Conservation (phyloP, 2,888 invertebrate genomes). For the Hydrotaea cyrtoneurina region DNA sequence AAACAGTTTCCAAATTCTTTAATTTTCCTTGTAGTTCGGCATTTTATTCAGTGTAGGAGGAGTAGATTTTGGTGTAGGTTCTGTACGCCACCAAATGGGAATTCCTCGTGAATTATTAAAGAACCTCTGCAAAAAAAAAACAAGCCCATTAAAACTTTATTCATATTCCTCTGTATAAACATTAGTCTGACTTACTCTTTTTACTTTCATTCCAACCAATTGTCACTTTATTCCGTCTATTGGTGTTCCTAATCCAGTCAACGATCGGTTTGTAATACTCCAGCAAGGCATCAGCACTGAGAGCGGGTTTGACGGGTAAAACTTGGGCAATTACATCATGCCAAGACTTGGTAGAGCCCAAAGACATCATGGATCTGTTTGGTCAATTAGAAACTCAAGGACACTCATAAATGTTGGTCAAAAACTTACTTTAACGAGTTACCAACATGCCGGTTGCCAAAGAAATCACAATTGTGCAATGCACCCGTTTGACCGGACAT, state of each 20-base stretch:
- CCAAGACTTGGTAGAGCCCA: conserved; percentile 89
- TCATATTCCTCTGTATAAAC: not conserved
- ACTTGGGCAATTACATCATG: conserved; percentile 87
- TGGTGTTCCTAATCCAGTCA: conserved; percentile 74
- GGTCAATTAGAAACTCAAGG: not conserved
- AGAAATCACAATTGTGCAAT: conserved; percentile 92
- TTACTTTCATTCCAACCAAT: conserved; percentile 77
- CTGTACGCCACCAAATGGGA: no score
- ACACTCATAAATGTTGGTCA: not conserved
- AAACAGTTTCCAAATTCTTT: no score
- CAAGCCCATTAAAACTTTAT: not conserved
- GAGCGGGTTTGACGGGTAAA: conserved; percentile 87
- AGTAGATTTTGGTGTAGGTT: no score
- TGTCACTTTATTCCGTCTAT: conserved; percentile 72
- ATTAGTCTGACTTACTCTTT: conserved; percentile 72
- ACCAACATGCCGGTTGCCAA: conserved; percentile 88
- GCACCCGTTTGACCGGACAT: conserved; percentile 88
- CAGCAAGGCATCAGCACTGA: conserved; percentile 88
- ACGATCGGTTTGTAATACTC: conserved; percentile 88
- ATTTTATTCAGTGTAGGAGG: no score
- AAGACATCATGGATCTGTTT: conserved; percentile 81
- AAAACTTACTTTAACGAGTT: conserved; percentile 82
- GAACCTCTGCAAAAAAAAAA: conserved; percentile 8
- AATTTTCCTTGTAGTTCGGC: no score
- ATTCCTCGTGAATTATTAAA: no score